Evolutionary conservation across 2,113 vertebrate genomes (phyloP), one percentile per base, ranked within the genome.

Genomic region (Aphelocoma coerulescens): DNA sequence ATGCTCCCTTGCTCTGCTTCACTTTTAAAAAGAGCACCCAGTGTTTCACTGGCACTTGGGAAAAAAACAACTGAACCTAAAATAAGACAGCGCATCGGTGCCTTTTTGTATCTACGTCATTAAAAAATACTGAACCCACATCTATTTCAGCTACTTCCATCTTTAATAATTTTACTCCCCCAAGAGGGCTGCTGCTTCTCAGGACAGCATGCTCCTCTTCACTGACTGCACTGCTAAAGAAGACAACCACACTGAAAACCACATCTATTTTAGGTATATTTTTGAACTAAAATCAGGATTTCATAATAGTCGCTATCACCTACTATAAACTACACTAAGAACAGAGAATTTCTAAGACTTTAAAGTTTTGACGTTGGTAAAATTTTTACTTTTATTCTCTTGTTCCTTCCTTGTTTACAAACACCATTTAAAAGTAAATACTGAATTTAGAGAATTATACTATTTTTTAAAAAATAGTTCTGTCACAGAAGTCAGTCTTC

Each of bases 221-320:
- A 80, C n/a, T 35, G 39, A 77, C 33, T 88, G 21, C n/a, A 82
- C 10, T 18, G 37, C 37, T 58, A 51, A 92, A 91, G 85, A 59
- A 73, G 5, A 0, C 35, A 66, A 51, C 3, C n/a, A 81, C 33
- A 66, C 43, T 37, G 62, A 57, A 80, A 69, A 0, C 0, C 68
- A 75, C 39, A 72, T 20, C 35, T 91, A 65, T 81, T 95, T 91
- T 57, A 89, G 39, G 57, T 67, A 62, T 20, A 44, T 37, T 71
- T 57, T 58, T 16, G n/a, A 69, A 39, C 65, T 62, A 39, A 81
- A 48, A 37, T 32, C 26, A 58, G 16, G n/a, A 77, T 77, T 92
- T 84, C 74, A 58, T 44, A 63, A 37, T 3, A 11, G 48, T 27
- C 30, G 15, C 48, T 63, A 61, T 19, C 32, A n/a, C 13, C 24